These are phyloP conservation scores for Eulacestoma nigropectus DNA, from an alignment of 2,113 vertebrate genomes.

Conservation along the genomic window DNA sequence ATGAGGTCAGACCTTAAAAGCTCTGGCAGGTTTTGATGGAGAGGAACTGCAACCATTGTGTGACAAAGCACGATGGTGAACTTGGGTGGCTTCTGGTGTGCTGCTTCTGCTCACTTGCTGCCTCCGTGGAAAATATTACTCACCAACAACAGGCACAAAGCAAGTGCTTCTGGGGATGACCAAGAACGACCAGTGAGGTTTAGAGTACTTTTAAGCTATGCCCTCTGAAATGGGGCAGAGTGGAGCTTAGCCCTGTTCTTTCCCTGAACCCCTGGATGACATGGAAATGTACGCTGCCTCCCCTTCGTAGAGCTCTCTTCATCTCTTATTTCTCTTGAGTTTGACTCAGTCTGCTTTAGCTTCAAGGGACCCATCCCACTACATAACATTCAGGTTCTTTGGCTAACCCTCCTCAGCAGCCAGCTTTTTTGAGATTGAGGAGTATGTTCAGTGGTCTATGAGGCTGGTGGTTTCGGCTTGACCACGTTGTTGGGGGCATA, in stretches of 20 bases:
- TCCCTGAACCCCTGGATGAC: background rate
- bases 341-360: background rate
- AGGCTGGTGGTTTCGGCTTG: background rate
- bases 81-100: background rate
- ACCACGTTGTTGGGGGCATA: rapidly evolving
- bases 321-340: background rate
- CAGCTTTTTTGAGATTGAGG: background rate
- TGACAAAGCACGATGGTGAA: background rate
- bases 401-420: background rate
- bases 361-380: background rate
- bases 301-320: background rate
- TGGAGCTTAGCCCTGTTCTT: background rate
- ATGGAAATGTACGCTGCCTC: rapidly evolving
- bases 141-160: background rate
- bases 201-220: background rate
- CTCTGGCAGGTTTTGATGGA: background rate
- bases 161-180: background rate
- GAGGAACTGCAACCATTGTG: background rate
- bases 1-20: background rate
- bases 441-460: background rate
- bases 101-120: background rate
- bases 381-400: background rate
- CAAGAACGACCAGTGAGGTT: background rate
- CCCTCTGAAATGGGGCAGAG: background rate
- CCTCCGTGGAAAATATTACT: background rate